These are phyloP conservation scores for Antennarius striatus DNA, from an alignment of 2,113 vertebrate species.

Conservation along the genomic window DNA sequence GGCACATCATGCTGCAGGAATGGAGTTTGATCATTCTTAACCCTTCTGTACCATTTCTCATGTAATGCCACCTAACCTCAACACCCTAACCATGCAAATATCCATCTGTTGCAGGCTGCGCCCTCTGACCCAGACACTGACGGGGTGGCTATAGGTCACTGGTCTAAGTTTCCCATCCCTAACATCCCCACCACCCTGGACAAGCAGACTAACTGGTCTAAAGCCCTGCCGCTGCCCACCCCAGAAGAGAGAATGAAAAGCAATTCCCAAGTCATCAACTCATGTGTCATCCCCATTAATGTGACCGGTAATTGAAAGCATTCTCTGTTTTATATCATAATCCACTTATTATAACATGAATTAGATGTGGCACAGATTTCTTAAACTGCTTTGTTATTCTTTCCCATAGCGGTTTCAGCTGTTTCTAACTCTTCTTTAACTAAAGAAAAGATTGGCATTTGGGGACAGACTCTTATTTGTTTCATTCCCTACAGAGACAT, in stretches of 20 bases:
- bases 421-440: conserved; percentile 30
- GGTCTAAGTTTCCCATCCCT: conserved; percentile 91
- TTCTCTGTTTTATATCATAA: conserved; percentile 5
- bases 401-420: neutral
- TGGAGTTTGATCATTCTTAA: conserved; percentile 38
- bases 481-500: no score
- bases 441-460: no score
- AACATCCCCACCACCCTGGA: conserved; percentile 97
- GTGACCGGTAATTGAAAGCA: conserved; percentile 88
- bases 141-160: conserved; percentile 88
- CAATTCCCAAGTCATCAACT: conserved; percentile 91
- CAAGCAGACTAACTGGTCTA: conserved; percentile 99
- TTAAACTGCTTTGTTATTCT: neutral
- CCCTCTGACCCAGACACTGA: conserved; percentile 88
- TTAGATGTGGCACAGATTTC: neutral
- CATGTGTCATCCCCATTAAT: conserved; percentile 98
- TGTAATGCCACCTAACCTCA: conserved; percentile 31
- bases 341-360: neutral
- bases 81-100: conserved; percentile 63
- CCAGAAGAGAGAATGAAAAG: conserved; percentile 97
- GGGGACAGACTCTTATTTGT: no score
- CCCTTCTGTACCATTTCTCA: conserved; percentile 11
- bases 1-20: neutral
- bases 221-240: conserved; percentile 93
- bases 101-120: conserved; percentile 85